Evolutionary conservation across 2,113 vertebrate species (phyloP), one percentile per base, ranked within the genome.

Genomic region (Osmerus mordax): DNA sequence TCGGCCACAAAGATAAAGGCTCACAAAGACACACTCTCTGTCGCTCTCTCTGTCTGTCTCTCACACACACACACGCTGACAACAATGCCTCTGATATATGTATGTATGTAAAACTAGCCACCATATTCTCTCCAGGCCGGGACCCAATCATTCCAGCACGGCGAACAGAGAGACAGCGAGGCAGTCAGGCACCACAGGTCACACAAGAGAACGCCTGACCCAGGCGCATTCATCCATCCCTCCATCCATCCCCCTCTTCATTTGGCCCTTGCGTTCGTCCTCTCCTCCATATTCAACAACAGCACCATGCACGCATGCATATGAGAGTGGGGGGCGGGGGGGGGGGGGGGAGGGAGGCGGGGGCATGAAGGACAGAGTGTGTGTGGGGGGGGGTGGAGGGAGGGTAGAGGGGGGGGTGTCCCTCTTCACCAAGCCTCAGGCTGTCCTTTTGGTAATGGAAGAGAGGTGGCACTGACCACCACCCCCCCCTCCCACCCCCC

Each of bases 1-100:
- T 47, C 9, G 41, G 7, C 29, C 15, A 58, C 14, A 36, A 16
- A 56, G 14, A 53, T 54, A 67, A 60, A 69, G 52, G 59, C 72
- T 59, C 54, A 55, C 62, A 64, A 32, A 67, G 23, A 74, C 15
- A 70, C 69, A 64, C 63, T 61, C 32, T 14, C 60, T 53, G 15
- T 3, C 21, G 21, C 21, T 21, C 21, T 21, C 21, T 21, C 15
- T 19, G 23, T 65, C 70, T 36, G 12, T 56, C 28, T 19, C 68
- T 66, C 69, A 19, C n/a, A 62, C 41, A 16, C 21, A 54, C 18
- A 71, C 51, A 75, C 65, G 52, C 54, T 56, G n/a, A 69, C 71
- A 82, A 84, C 83, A 84, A 78, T 83, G 75, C 68, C 84, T 41
- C n/a, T 90, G 87, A 91, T 90, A 80, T 89, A 90, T 90, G 88